Evolutionary conservation across 2,888 invertebrate genomes (phyloP).

Genomic region (Cantharis nigra): DNA sequence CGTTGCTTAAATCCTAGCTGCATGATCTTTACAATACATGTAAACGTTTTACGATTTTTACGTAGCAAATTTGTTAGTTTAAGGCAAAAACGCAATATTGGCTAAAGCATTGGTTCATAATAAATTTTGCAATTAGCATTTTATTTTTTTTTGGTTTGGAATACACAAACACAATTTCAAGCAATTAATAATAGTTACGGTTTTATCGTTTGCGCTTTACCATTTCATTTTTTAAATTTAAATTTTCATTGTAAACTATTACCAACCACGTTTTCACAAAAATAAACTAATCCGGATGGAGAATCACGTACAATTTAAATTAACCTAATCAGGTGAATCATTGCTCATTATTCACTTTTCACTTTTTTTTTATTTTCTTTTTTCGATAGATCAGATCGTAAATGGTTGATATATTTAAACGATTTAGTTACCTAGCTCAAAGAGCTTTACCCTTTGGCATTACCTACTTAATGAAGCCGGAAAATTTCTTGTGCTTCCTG

Average conservation of each 20-base stretch:
- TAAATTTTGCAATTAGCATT: background rate
- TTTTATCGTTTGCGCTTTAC: background rate
- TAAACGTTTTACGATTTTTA: constrained; percentile 6
- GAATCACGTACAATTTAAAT: background rate
- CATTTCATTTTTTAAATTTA: background rate
- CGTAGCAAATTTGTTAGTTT: constrained; percentile 49
- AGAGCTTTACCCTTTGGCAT: background rate
- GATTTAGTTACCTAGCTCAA: background rate
- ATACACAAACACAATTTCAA: background rate
- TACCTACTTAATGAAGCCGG: background rate
- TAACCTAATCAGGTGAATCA: background rate
- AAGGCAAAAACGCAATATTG: background rate
- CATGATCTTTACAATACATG: constrained; percentile 5
- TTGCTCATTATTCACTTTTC: background rate
- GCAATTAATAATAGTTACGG: background rate
- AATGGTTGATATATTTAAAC: background rate
- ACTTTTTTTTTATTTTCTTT: background rate
- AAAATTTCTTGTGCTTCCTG: background rate
- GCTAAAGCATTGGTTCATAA: no score
- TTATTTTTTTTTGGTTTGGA: background rate
- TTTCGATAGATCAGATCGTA: background rate
- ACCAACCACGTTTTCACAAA: background rate
- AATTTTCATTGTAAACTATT: background rate
- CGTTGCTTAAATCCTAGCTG: constrained; percentile 7
- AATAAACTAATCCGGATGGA: background rate